phyloP scores from a whole-genome alignment of 1,140 invertebrate genomes.

The Xylocopa sonorina region DNA sequence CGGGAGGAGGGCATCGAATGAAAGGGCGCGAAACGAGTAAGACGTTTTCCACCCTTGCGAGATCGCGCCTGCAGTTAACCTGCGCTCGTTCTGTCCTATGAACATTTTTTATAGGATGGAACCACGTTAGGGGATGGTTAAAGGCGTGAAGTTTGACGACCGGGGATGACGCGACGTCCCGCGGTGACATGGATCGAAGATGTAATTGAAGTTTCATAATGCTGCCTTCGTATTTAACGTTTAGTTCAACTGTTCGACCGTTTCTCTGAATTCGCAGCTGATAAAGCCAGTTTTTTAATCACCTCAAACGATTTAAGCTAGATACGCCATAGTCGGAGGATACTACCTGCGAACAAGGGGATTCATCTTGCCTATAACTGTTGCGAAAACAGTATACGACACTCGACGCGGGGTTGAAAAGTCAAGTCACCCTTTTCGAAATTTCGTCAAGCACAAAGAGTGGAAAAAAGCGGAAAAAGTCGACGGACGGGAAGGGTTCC shows the following conservation, averaged over 20 bases:
- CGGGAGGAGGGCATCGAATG: slow-evolving; percentile 23
- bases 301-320: background rate
- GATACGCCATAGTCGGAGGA: background rate
- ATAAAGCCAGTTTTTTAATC: background rate
- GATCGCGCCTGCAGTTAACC: slow-evolving; percentile 42
- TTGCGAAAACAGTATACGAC: slow-evolving; percentile 47
- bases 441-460: slow-evolving; percentile 38
- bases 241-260: too few relatives aligned
- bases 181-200: slow-evolving; percentile 52
- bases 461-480: slow-evolving; percentile 24
- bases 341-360: slow-evolving; percentile 7
- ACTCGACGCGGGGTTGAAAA: slow-evolving; percentile 36
- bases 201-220: slow-evolving; percentile 57
- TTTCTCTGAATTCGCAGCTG: too few relatives aligned
- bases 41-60: slow-evolving; percentile 47
- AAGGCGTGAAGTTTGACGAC: slow-evolving; percentile 51
- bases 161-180: slow-evolving; percentile 42
- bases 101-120: slow-evolving; percentile 23
- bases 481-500: slow-evolving; percentile 31
- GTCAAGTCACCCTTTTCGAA: slow-evolving; percentile 61
- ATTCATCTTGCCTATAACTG: background rate
- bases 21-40: slow-evolving; percentile 49
- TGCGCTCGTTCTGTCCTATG: slow-evolving; percentile 47
- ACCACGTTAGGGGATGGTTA: slow-evolving; percentile 29
- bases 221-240: background rate